Evolutionary conservation across 2,113 vertebrate genomes (phyloP), one percentile per base, ranked within the genome.

Genomic region (Albula goreensis): DNA sequence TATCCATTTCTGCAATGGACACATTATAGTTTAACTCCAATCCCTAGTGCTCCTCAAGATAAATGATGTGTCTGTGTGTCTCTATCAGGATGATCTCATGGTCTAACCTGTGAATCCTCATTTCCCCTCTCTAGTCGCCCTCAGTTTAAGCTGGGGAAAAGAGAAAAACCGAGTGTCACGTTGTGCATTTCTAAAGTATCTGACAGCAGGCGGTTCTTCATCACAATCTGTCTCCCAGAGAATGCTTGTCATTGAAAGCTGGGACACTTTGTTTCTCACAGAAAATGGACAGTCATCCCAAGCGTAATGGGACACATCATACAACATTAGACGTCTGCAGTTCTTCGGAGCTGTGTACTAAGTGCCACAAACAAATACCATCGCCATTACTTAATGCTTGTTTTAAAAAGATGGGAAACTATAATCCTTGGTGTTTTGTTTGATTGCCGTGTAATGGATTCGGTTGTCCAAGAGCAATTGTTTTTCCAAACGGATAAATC

Each of bases 401-500:
- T 22, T 79, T 85, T 85, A 31, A 78, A 66, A 85, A 60, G 56
- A 85, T 49, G 74, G n/a, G n/a, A 74, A 74, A 74, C 70, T 74
- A 13, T 79, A 57, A 77, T 79, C 51, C 56, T 85, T 31, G 77
- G 84, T 85, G 84, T 85, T 85, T 85, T 78, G 78, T 85, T 85
- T 85, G 52, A 85, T 85, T 51, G 52, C 31, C 31, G n/a, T 48
- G 52, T 85, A 85, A 85, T 85, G 84, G 84, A 85, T 85, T 85
- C 51, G 52, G 77, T 79, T 85, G 84, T 85, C 84, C 51, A 79
- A 22, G 74, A 53, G 31, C 53, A 48, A 57, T 85, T 85, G 84
- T 85, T 74, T 85, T 85, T 84, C 53, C 31, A 85, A 60, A 85
- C 53, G 77, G 84, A 85, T 85, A 79, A 85, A 85, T 85, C 84